phyloP scores from a whole-genome alignment of 2,797 vertebrate species.

The Aldrovandia affinis region DNA sequence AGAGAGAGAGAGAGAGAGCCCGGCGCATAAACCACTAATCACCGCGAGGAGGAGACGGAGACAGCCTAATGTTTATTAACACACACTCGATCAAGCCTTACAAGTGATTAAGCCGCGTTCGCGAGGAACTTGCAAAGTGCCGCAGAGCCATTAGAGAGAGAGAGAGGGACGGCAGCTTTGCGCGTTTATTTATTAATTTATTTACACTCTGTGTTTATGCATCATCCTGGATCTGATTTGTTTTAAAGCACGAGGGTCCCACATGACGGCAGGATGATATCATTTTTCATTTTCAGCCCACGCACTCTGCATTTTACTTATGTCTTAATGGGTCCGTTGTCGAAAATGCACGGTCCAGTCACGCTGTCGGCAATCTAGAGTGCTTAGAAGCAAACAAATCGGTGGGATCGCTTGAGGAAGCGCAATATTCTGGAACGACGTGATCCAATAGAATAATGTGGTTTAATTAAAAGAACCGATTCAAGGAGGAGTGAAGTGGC shows the following conservation, averaged over 20 bases:
- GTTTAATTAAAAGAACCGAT: background rate
- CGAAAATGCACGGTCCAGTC: background rate
- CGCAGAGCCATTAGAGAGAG: constrained; percentile 53
- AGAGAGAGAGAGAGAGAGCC: constrained; percentile 49
- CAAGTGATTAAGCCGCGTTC: constrained; percentile 62
- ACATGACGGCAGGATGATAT: background rate
- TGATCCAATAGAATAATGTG: background rate
- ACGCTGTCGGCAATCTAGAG: background rate
- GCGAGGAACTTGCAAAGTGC: constrained; percentile 48
- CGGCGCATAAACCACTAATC: constrained; percentile 66
- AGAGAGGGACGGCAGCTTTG: constrained; percentile 39
- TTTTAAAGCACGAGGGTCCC: constrained; percentile 10
- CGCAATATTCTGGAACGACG: no score
- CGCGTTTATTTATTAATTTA: constrained; percentile 21
- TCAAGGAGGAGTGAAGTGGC: background rate
- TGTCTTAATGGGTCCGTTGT: background rate
- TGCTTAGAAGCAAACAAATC: background rate
- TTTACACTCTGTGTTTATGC: background rate
- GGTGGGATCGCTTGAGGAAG: background rate
- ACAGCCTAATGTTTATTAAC: constrained; percentile 63
- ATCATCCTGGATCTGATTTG: constrained; percentile 31
- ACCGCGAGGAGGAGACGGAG: constrained; percentile 50
- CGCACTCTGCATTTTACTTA: background rate
- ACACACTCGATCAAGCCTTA: constrained; percentile 64
- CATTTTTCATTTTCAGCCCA: constrained; percentile 2